phyloP scores from a whole-genome alignment of 2,888 invertebrate species.

The Pterostichus niger region DNA sequence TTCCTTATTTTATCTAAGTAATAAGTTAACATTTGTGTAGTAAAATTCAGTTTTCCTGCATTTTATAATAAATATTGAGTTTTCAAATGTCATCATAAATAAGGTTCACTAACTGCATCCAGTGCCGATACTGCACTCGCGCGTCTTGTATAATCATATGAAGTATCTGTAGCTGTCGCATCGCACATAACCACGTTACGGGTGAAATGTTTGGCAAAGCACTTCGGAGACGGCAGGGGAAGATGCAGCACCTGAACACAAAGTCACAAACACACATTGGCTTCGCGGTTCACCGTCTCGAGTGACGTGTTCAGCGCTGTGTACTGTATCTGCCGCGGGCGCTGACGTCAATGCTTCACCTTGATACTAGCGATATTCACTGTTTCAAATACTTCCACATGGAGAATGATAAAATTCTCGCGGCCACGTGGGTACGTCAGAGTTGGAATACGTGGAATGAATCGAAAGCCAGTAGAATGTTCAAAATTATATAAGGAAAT shows the following conservation, averaged over 20 bases:
- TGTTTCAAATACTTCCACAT: constrained; percentile 2
- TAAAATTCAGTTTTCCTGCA: neutral
- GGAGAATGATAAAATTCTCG: neutral
- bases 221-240: neutral
- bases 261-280: neutral
- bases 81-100: too few relatives aligned
- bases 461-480: too few relatives aligned
- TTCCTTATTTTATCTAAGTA: neutral
- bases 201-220: constrained; percentile 2
- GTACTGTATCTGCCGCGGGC: constrained; percentile 43
- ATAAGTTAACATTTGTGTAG: neutral
- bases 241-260: neutral
- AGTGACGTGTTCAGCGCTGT: neutral
- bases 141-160: neutral
- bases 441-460: neutral
- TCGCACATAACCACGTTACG: constrained; percentile 1
- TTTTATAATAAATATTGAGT: too few relatives aligned
- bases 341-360: constrained; percentile 62
- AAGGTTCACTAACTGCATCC: too few relatives aligned
- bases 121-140: too few relatives aligned
- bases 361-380: constrained; percentile 56
- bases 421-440: constrained; percentile 1
- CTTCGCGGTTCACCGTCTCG: constrained; percentile 5
- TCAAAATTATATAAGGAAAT: too few relatives aligned
- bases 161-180: neutral